Base-by-base conservation (phyloP, 1,140 invertebrate species). In the Aphaenogaster floridana region DNA sequence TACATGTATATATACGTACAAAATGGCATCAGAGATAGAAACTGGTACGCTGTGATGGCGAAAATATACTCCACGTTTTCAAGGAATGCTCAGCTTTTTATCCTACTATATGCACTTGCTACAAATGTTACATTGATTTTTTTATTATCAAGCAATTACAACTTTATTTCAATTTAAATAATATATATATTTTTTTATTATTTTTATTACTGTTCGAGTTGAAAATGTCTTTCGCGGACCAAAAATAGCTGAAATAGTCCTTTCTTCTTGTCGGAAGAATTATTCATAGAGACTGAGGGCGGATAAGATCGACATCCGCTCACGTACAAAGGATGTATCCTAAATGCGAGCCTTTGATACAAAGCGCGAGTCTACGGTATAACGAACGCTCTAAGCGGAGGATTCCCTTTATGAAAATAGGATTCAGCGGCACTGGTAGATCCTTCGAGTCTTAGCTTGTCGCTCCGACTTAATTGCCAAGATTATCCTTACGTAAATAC, bases 381-480 rank as follows among this genome's bases (percentile, higher is more conserved):
- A 45, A 69, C 42, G 66, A 50, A 69, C 66, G 15, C 21, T 66
- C 21, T 66, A 48, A 81, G 39, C 17, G 48, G 13, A 59, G 34
- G 45, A 42, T 78, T 63, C 13, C 34, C 48, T 66, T 66, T 80
- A 52, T 61, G 28, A 76, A 74, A 59, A 59, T 59, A 48, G 57
- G 54, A 84, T 84, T 59, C 68, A 36, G 42, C 52, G 42, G 36
- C 15, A 34, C 50, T 15, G 39, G 54, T 74, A 48, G 28, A 48
- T 74, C 42, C 42, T 76, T n/a, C 9, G 39, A 36, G 42, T 76
- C 69, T 83, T 50, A 61, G 69, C n/a, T 13, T 39, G 42, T 74
- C 52, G 52, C 68, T 48, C 17, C 66, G 79, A 81, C 42, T 84
- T 74, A 84, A 84, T 84, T 84, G 39, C 54, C 54, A 68, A 74